A percentile compares a stretch with the other conserved stretches of the same genome.
These are phyloP conservation scores for Oscheius onirici DNA, from an alignment of 2,888 invertebrate genomes.

Conservation along the genomic window DNA sequence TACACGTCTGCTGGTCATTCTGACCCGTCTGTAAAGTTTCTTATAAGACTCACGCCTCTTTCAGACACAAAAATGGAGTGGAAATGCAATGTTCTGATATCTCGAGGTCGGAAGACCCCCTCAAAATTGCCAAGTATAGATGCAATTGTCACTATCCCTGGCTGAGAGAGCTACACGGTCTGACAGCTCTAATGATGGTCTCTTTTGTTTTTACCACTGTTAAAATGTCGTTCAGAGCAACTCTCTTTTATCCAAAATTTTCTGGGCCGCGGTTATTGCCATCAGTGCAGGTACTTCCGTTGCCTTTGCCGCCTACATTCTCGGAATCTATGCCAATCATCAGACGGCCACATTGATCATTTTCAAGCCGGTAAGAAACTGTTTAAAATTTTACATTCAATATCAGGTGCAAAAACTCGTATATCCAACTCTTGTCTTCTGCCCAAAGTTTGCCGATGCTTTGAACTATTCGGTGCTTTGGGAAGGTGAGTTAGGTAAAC, in stretches of 20 bases:
- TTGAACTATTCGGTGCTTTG: slow-evolving; percentile 44
- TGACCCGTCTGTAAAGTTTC: too few relatives aligned
- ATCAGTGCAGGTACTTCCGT: slow-evolving; percentile 40
- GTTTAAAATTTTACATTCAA: not conserved
- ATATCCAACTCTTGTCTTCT: slow-evolving; percentile 41
- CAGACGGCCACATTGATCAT: slow-evolving; percentile 46
- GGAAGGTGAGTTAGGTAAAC: slow-evolving; percentile 36
- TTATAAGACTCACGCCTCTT: not conserved
- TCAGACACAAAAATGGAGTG: slow-evolving; percentile 1
- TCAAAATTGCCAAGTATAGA: slow-evolving; percentile 41
- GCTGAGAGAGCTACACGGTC: slow-evolving; percentile 50
- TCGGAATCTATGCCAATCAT: slow-evolving; percentile 41
- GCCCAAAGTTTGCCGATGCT: slow-evolving; percentile 47
- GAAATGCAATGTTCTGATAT: slow-evolving; percentile 13
- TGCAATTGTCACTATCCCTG: slow-evolving; percentile 52
- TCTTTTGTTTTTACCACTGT: not conserved
- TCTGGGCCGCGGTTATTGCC: slow-evolving; percentile 41
- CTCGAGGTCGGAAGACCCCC: slow-evolving; percentile 14
- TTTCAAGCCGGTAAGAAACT: slow-evolving; percentile 37
- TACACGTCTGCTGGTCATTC: too few relatives aligned
- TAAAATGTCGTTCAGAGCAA: slow-evolving; percentile 31
- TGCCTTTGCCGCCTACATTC: slow-evolving; percentile 39
- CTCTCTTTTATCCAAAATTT: slow-evolving; percentile 39
- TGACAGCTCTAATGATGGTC: slow-evolving; percentile 52
- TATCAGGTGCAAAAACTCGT: not conserved